Evolutionary conservation across 2,888 invertebrate genomes (phyloP).

Genomic region (Pollenia angustigena): DNA sequence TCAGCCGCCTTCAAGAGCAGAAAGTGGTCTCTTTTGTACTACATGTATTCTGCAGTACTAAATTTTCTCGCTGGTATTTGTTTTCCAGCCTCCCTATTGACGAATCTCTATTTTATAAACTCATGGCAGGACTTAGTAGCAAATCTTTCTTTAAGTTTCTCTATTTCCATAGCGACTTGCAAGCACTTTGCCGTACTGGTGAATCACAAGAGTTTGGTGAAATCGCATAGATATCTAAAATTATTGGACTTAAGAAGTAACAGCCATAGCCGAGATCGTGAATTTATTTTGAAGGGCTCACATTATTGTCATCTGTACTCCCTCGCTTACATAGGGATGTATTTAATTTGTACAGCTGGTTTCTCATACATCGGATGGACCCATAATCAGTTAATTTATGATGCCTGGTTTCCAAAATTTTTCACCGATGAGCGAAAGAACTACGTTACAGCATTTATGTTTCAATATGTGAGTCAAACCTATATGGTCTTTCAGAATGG

Average conservation of each 20-base stretch:
- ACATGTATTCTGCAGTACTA: conserved; percentile 66
- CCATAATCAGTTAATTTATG: conserved; percentile 67
- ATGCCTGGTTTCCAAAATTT: conserved; percentile 74
- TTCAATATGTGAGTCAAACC: conserved; percentile 57
- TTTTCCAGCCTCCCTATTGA: conserved; percentile 60
- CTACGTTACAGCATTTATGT: conserved; percentile 65
- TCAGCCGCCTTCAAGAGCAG: background rate
- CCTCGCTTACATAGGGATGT: conserved; percentile 59
- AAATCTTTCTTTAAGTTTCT: conserved; percentile 73
- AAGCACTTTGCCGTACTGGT: conserved; percentile 68
- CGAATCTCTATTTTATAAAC: conserved; percentile 61
- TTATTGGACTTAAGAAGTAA: conserved; percentile 72
- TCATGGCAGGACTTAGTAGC: conserved; percentile 62
- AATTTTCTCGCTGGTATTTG: conserved; percentile 56
- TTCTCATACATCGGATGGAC: conserved; percentile 68
- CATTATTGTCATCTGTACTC: conserved; percentile 65
- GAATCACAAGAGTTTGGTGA: conserved; percentile 46
- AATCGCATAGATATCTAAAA: conserved; percentile 52
- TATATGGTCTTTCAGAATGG: conserved; percentile 69
- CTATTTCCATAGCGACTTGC: conserved; percentile 61
- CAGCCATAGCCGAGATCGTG: conserved; percentile 57
- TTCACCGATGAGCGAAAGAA: conserved; percentile 51
- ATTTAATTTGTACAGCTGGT: conserved; percentile 59
- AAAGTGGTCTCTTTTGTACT: conserved; percentile 64
- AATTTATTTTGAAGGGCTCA: conserved; percentile 65